phyloP scores from a whole-genome alignment of 2,888 invertebrate species.

The Sericinus montela region DNA sequence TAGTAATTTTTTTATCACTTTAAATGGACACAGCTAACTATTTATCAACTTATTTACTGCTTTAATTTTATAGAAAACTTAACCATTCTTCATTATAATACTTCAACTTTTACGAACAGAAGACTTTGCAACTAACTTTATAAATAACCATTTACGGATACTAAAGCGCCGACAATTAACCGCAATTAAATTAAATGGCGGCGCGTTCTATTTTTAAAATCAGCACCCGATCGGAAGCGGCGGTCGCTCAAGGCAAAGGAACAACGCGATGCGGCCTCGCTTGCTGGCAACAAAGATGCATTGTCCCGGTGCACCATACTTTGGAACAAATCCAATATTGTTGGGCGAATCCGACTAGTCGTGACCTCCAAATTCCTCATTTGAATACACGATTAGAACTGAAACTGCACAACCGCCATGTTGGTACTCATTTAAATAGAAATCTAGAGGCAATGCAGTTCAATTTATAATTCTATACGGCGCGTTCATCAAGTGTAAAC shows the following conservation, averaged over 20 bases:
- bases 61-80: too few relatives aligned
- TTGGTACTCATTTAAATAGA: neutral
- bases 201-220: constrained; percentile 37
- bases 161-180: constrained; percentile 13
- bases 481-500: constrained; percentile 33
- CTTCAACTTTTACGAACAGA: too few relatives aligned
- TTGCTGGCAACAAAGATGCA: constrained; percentile 67
- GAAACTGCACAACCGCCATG: constrained; percentile 34
- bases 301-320: constrained; percentile 57
- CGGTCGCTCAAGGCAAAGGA: constrained; percentile 51
- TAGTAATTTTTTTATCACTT: too few relatives aligned
- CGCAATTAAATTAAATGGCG: constrained; percentile 41
- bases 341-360: constrained; percentile 53
- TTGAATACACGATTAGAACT: constrained; percentile 45
- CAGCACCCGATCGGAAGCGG: constrained; percentile 41
- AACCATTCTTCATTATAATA: too few relatives aligned
- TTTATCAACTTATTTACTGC: too few relatives aligned
- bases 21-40: too few relatives aligned
- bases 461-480: constrained; percentile 24
- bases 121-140: neutral
- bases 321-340: constrained; percentile 77
- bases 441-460: neutral
- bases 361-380: constrained; percentile 75
- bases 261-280: constrained; percentile 47
- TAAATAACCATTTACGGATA: constrained; percentile 7